Base-by-base conservation (phyloP, 2,888 invertebrate species). In the Drosophila gaucha region DNA sequence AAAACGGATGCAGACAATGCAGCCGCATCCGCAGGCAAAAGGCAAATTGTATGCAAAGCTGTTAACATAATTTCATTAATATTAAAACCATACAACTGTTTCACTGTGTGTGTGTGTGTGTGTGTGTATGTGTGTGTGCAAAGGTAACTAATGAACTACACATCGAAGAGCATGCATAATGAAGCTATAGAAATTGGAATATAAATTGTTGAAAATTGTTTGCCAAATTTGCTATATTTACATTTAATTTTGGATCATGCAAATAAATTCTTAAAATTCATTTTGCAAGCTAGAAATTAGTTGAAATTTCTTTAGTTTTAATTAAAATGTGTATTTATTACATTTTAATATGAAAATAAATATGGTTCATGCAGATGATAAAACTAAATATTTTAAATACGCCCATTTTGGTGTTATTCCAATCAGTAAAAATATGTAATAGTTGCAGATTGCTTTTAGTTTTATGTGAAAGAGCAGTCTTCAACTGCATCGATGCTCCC, bases 31-130 rank as follows among this genome's bases (percentile, higher is more conserved):
- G 28, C 60, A 49, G 68, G 41, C 60, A 68, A 80, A 66, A 56
- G 82, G 68, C 74, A 66, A 76, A 78, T 77, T 66, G 55, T 26
- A 38, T 57, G 52, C 49, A 47, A 73, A 69, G 55, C 39, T 58
- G 39, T 64, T 20, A 75, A 64, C 49, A 56, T 59, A 70, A 71
- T 75, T 70, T 59, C 58, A 70, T 76, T 72, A 66, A 20, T 54
- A 33, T 31, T 38, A 33, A 16, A n/a, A 28, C 30, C n/a, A 8
- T 26, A 36, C 38, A 50, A 44, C 35, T 52, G 14, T 14, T 18
- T 31, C 24, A 28, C 12, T 36, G 33, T 2, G 6, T n/a, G 24
- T 12, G 46, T 47, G 28, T 22, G 30, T 41, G 6, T 16, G 36
- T 22, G 31, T 20, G n/a, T 18, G 14, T 26, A n/a, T 3, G 28